Base-by-base conservation (phyloP, 2,888 invertebrate genomes). In the Ennomos erosarius region DNA sequence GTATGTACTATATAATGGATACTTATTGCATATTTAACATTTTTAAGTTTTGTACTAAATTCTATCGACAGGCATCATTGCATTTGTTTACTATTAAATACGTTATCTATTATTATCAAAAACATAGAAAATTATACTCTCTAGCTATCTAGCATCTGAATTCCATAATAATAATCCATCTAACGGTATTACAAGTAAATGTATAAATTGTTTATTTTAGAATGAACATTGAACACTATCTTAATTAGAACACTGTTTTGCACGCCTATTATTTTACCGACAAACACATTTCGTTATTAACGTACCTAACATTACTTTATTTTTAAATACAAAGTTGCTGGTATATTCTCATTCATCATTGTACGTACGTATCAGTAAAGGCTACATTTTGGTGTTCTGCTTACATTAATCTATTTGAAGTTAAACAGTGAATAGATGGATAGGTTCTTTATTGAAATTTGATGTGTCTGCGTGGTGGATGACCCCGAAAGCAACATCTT, bases 321-420 rank as follows among this genome's bases (percentile, higher is more conserved):
- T 26, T 26, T 26, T 26, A 26, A 26, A 26, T 26, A 26, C 26
- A 26, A 26, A 16, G 42, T 35, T 26, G 46, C 37, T 54, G 62
- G 57, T 65, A 59, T 63, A 59, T 55, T 66, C 53, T 49, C 59
- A 62, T 64, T 63, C 59, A 63, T 67, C 47, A 60, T 64, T 54
- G 58, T 53, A 64, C 61, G 59, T 69, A 60, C 57, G 58, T 62
- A 54, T 68, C 68, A 67, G 77, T 79, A 78, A 86, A 89, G 86
- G 86, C 89, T 89, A 88, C 79, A 69, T 77, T 79, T 90, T 90
- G 90, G 90, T 90, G 90, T 90, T 88, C 81, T 79, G 76, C 84
- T 89, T 89, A 86, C 81, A 76, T 86, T 82, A 82, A 72, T 76
- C 77, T 82, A 80, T 83, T 78, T 77, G 75, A 74, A 77, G 67